Conservation (phyloP, 2,113 vertebrate species). For the Tyrannus savana region DNA sequence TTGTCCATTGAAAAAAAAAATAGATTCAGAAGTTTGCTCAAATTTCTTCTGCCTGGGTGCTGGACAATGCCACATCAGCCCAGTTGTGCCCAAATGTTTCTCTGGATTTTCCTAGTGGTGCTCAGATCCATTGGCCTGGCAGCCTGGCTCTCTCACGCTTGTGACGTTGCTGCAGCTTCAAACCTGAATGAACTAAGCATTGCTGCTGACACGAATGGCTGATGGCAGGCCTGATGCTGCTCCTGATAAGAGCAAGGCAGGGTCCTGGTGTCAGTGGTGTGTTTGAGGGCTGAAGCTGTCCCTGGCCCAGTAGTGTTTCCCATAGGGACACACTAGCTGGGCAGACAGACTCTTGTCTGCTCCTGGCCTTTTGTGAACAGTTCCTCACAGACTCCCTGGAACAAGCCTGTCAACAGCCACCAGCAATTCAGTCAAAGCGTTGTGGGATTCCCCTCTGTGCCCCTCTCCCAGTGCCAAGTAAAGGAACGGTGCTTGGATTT, state of each 20-base stretch:
- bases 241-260: background rate
- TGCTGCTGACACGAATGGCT: background rate
- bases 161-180: background rate
- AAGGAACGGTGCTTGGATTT: background rate
- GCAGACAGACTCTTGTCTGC: background rate
- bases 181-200: background rate
- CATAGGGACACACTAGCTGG: accelerated
- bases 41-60: background rate
- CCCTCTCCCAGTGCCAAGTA: background rate
- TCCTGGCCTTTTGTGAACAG: background rate
- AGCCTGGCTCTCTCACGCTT: background rate
- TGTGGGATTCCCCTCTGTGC: background rate
- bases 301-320: background rate
- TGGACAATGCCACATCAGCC: background rate
- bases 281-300: background rate
- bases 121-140: background rate
- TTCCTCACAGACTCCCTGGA: background rate
- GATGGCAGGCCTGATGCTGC: background rate
- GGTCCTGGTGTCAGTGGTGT: background rate
- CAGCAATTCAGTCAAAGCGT: accelerated
- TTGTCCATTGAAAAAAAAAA: background rate
- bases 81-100: background rate
- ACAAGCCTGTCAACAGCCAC: background rate
- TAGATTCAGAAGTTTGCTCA: background rate
- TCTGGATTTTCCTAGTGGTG: background rate